These are phyloP conservation scores for Lycaena phlaeas DNA, from an alignment of 2,888 invertebrate genomes.

Conservation along the genomic window DNA sequence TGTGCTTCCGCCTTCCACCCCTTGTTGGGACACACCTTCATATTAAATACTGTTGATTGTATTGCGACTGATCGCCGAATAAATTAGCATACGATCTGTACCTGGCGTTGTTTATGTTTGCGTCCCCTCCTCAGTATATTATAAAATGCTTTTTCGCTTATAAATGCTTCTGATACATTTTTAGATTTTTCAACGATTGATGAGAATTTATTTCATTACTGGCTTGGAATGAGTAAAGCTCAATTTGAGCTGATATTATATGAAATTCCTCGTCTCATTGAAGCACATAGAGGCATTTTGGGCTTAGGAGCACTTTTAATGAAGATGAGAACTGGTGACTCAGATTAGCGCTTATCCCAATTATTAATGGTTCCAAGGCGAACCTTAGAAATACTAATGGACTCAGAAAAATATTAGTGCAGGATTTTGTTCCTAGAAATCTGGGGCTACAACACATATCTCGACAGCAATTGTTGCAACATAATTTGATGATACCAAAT, in stretches of 20 bases:
- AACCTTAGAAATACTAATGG: constrained; percentile 1
- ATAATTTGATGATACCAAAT: constrained; percentile 11
- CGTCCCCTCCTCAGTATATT: too few relatives aligned
- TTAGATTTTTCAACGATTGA: constrained; percentile 5
- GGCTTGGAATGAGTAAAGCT: constrained; percentile 11
- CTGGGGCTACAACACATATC: constrained; percentile 1
- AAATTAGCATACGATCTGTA: too few relatives aligned
- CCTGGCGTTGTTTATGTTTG: too few relatives aligned
- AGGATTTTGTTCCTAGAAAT: constrained; percentile 1
- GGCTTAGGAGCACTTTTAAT: constrained; percentile 10
- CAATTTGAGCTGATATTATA: constrained; percentile 10
- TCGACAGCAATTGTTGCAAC: constrained; percentile 9
- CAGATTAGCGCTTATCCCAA: constrained; percentile 10
- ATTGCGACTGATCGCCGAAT: too few relatives aligned
- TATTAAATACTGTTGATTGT: too few relatives aligned
- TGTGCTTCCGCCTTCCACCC: too few relatives aligned
- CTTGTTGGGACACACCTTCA: too few relatives aligned
- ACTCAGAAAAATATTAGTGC: constrained; percentile 1
- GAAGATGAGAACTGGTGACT: constrained; percentile 13
- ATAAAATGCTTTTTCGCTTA: constrained; percentile 5
- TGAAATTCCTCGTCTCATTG: constrained; percentile 3
- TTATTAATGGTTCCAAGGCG: background rate
- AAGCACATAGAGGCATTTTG: constrained; percentile 10
- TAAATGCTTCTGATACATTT: constrained; percentile 11
- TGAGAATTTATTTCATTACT: constrained; percentile 12